These are phyloP conservation scores for Limosa lapponica DNA, from an alignment of 2,797 vertebrate species.

Conservation along the genomic window DNA sequence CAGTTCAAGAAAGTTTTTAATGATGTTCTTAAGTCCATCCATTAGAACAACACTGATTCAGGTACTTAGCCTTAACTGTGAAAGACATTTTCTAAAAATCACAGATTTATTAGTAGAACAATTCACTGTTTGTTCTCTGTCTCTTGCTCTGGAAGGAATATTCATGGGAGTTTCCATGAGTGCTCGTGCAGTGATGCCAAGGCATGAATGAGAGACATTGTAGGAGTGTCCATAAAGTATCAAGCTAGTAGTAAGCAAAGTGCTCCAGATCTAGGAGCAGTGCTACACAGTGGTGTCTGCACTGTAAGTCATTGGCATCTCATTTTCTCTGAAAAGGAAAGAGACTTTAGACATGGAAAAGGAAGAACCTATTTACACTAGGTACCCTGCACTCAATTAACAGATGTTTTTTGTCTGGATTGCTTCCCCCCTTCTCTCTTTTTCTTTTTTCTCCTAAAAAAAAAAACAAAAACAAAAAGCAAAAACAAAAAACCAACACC, in stretches of 20 bases:
- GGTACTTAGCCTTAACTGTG: background rate
- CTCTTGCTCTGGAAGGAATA: background rate
- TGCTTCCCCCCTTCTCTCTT: background rate
- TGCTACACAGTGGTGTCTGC: background rate
- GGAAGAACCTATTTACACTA: background rate
- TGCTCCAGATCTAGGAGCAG: background rate
- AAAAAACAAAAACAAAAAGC: too few species aligned
- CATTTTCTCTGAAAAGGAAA: background rate
- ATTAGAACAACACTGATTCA: background rate
- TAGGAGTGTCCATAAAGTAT: background rate
- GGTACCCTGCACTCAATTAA: background rate
- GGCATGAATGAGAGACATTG: background rate
- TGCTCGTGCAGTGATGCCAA: background rate
- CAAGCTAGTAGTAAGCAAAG: background rate
- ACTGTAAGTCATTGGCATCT: background rate
- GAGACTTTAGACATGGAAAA: background rate
- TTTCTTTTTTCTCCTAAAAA: background rate
- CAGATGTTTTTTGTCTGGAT: background rate
- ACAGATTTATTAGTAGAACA: background rate
- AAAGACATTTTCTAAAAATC: background rate
- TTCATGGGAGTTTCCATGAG: background rate
- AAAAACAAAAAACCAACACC: background rate
- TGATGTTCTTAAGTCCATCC: background rate
- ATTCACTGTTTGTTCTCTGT: background rate
- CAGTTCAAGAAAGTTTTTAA: background rate